Conservation (phyloP, 2,797 vertebrate species). For the Martes flavigula region DNA sequence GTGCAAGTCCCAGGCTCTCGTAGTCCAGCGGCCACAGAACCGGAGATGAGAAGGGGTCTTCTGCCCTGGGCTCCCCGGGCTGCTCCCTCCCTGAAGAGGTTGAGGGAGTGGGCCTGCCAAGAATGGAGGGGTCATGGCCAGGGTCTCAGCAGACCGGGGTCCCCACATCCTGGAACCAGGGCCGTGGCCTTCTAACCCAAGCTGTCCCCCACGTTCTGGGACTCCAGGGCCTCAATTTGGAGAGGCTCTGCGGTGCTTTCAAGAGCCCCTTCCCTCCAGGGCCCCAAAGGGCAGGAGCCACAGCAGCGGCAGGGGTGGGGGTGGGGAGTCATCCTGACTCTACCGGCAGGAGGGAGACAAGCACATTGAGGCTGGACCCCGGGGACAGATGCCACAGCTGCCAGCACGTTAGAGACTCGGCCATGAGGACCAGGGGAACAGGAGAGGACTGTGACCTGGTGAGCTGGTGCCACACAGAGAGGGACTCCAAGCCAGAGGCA, state of each 20-base stretch:
- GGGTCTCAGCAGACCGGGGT: background rate
- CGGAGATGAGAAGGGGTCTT: background rate
- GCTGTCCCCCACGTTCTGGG: background rate
- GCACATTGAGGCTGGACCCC: background rate
- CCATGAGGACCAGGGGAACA: background rate
- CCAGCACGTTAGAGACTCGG: fast-evolving
- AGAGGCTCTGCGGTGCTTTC: fast-evolving
- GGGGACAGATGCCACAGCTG: background rate
- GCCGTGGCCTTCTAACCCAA: background rate
- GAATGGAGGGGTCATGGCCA: too few relatives aligned
- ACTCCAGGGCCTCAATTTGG: background rate
- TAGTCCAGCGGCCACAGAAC: background rate
- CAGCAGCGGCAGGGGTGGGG: too few relatives aligned
- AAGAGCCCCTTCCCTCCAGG: background rate
- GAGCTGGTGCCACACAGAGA: background rate
- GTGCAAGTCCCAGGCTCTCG: background rate
- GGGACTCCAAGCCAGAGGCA: background rate
- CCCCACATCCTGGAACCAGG: background rate
- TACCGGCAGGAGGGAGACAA: background rate
- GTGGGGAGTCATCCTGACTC: background rate
- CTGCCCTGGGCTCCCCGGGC: background rate
- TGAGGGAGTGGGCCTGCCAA: background rate
- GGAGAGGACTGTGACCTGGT: background rate
- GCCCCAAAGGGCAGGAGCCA: background rate
- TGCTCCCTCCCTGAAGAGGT: background rate